Conservation (phyloP, 1,140 invertebrate species). For the Augochlora pura region DNA sequence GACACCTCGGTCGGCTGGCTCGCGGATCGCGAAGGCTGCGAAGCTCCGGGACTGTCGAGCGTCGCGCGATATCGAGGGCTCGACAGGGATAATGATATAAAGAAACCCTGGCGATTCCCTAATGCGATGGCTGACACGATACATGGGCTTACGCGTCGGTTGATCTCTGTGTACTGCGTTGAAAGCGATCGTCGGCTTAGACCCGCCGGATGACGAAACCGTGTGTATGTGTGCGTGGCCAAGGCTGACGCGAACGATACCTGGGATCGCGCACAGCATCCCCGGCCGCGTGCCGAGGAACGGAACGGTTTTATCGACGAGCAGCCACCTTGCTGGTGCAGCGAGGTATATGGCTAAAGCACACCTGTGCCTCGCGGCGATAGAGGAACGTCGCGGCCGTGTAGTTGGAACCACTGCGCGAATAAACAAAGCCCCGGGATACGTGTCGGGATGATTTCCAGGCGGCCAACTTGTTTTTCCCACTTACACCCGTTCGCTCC, state of each 20-base stretch:
- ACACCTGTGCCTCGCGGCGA: slow-evolving; percentile 2
- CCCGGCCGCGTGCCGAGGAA: neutral
- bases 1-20: no score
- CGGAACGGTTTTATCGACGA: slow-evolving; percentile 7
- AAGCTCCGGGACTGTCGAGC: neutral
- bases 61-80: neutral
- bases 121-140: slow-evolving; percentile 10
- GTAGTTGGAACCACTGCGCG: slow-evolving; percentile 26
- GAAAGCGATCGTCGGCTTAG: neutral
- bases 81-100: neutral
- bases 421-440: neutral
- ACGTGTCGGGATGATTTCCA: no score
- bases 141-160: slow-evolving; percentile 11
- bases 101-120: slow-evolving; percentile 21
- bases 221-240: no score
- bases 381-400: neutral
- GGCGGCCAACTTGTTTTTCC: no score
- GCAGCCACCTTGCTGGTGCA: neutral
- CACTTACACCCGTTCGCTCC: no score
- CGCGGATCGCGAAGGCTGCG: neutral
- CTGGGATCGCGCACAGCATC: slow-evolving; percentile 12
- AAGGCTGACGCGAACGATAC: no score
- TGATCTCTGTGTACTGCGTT: neutral
- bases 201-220: neutral
- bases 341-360: neutral